Base-by-base conservation (phyloP, 2,888 invertebrate species). In the Drosophila borealis region DNA sequence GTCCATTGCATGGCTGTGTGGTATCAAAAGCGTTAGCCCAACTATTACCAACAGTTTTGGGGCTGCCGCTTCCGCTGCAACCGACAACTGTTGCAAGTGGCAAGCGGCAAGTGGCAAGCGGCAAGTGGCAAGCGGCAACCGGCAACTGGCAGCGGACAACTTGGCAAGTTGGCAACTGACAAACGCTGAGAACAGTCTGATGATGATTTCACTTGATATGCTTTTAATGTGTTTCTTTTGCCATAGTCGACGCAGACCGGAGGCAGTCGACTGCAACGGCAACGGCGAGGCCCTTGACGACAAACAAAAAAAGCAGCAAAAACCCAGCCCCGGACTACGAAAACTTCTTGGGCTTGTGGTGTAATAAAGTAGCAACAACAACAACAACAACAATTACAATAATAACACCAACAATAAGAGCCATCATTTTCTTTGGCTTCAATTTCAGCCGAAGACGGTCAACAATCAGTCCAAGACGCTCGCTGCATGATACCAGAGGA, bases 161-260 rank as follows among this genome's bases (percentile, higher is more conserved):
- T 50, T 51, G 68, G 41, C 17, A 66, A 75, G 49, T 56, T 56
- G 61, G 68, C 68, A 54, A 68, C 60, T 62, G 62, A 61, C 60
- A 65, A 78, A 53, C 62, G 82, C 80, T 82, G 86, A 78, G 83
- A 82, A 82, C 65, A 70, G 65, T 50, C 55, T 39, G 65, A 65
- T 66, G 80, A 80, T 84, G 87, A 87, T 81, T 84, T 79, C 74
- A 84, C 74, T 82, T 84, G 84, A 84, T 84, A 80, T 84, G 80
- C 79, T 80, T 84, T 84, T 87, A 84, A 87, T 85, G 85, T 85
- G 80, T 84, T 87, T 85, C 81, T 86, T 86, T 85, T 74, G 78
- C 78, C 78, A 78, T 36, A 57, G 66, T 72, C 56, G 57, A 44
- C 78, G 19, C 42, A 51, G 55, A 62, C 59, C 62, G 46, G 44